Evolutionary conservation across 2,113 vertebrate genomes (phyloP).

Genomic region (Anolis carolinensis): DNA sequence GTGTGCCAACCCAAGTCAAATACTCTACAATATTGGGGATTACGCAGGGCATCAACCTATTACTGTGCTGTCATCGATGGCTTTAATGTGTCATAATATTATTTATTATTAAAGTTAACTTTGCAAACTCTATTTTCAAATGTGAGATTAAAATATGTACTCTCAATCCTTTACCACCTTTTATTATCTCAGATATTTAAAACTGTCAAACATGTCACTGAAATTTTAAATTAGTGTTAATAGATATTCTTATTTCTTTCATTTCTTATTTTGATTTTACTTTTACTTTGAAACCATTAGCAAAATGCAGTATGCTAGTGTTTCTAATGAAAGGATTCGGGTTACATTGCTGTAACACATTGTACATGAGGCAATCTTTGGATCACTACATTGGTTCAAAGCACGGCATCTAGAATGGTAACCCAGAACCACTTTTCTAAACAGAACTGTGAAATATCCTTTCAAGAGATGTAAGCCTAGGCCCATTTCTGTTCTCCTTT

Average conservation of each 20-base stretch:
- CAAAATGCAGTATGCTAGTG: not conserved
- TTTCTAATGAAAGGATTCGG: too few relatives aligned
- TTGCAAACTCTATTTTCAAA: too few relatives aligned
- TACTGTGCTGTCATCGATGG: too few relatives aligned
- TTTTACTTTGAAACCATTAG: not conserved
- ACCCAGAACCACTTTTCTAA: not conserved
- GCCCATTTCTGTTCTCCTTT: too few relatives aligned
- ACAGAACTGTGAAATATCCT: not conserved
- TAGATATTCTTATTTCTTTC: not conserved
- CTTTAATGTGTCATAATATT: too few relatives aligned
- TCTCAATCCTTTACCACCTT: too few relatives aligned
- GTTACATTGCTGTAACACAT: too few relatives aligned
- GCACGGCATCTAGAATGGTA: not conserved
- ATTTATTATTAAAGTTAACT: too few relatives aligned
- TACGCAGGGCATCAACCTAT: not conserved
- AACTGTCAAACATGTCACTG: not conserved
- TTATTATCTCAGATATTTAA: too few relatives aligned
- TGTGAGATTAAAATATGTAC: too few relatives aligned
- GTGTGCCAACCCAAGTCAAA: not conserved
- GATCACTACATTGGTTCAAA: not conserved
- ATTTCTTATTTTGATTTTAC: not conserved
- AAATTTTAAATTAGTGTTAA: too few relatives aligned
- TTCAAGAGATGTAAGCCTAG: too few relatives aligned
- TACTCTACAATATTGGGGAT: not conserved
- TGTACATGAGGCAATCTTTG: not conserved